A percentile compares a stretch with the other conserved stretches of the same genome.
Evolutionary conservation across 2,797 vertebrate genomes (phyloP).

Genomic region (Hozukius guyotensis): DNA sequence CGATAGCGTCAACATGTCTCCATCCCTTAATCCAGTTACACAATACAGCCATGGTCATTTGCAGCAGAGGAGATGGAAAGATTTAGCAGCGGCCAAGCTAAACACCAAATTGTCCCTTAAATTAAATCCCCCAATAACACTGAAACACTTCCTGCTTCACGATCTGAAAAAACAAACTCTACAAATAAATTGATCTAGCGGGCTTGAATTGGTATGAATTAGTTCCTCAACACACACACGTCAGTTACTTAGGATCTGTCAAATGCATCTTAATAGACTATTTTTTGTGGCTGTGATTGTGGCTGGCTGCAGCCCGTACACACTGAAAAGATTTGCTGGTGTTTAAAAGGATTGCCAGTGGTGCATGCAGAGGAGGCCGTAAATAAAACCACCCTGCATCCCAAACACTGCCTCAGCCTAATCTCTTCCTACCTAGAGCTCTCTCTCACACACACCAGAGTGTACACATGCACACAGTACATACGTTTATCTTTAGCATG

Average conservation of each 20-base stretch:
- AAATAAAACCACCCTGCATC: slow-evolving; percentile 59
- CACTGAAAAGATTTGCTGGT: slow-evolving; percentile 23
- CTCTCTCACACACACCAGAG: neutral
- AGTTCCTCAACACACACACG: neutral
- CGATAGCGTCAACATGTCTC: slow-evolving; percentile 27
- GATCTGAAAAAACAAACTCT: slow-evolving; percentile 1
- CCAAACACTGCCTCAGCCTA: slow-evolving; percentile 30
- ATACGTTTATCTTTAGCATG: neutral
- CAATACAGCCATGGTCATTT: slow-evolving; percentile 38
- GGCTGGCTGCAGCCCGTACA: neutral
- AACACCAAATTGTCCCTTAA: slow-evolving; percentile 46
- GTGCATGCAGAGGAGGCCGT: slow-evolving; percentile 45
- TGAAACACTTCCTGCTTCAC: slow-evolving; percentile 27
- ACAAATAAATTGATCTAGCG: neutral
- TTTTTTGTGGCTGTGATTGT: neutral
- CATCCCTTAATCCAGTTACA: slow-evolving; percentile 72
- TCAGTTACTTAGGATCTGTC: neutral
- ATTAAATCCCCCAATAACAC: slow-evolving; percentile 30
- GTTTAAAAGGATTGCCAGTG: slow-evolving; percentile 63
- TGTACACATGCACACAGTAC: neutral
- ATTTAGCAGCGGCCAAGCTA: slow-evolving; percentile 52
- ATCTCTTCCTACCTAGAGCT: slow-evolving; percentile 23
- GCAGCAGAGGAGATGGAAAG: slow-evolving; percentile 59
- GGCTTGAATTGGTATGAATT: neutral
- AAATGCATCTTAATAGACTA: neutral